These are phyloP conservation scores for Propsilocerus akamusi DNA, from an alignment of 1,140 invertebrate genomes.

Conservation along the genomic window DNA sequence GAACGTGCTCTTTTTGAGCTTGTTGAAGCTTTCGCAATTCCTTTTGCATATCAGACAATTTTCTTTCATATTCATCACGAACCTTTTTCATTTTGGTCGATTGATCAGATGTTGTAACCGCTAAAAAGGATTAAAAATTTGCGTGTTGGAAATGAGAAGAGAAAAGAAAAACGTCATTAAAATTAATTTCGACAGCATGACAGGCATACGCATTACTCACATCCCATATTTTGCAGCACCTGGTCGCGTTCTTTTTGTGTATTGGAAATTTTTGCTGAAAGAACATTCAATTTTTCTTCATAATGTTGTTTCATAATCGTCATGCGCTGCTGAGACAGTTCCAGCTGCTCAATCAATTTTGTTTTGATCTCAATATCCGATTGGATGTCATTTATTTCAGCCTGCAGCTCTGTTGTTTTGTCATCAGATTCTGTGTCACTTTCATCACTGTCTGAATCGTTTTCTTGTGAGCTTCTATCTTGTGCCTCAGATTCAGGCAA, in stretches of 20 bases:
- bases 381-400: conserved; percentile 64
- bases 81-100: conserved; percentile 69
- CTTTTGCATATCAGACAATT: conserved; percentile 61
- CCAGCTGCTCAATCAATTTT: conserved; percentile 82
- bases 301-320: conserved; percentile 76
- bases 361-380: conserved; percentile 86
- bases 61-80: conserved; percentile 79
- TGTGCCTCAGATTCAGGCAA: conserved; percentile 18
- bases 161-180: not conserved
- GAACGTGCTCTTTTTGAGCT: conserved; percentile 77
- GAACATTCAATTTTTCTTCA: conserved; percentile 78
- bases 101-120: conserved; percentile 16
- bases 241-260: conserved; percentile 89
- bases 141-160: not conserved
- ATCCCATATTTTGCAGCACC: conserved; percentile 41
- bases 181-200: not conserved
- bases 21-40: conserved; percentile 76
- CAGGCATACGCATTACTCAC: not conserved
- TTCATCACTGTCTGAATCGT: conserved; percentile 38
- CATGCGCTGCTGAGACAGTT: conserved; percentile 66
- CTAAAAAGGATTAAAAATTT: conserved; percentile 6
- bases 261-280: conserved; percentile 72
- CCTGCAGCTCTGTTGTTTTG: conserved; percentile 27
- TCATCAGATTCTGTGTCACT: conserved; percentile 29
- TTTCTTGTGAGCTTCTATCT: conserved; percentile 36